A percentile compares a stretch with the other conserved stretches of the same genome.
Conservation (phyloP, 2,888 invertebrate species). For the Coleophora flavipennella region DNA sequence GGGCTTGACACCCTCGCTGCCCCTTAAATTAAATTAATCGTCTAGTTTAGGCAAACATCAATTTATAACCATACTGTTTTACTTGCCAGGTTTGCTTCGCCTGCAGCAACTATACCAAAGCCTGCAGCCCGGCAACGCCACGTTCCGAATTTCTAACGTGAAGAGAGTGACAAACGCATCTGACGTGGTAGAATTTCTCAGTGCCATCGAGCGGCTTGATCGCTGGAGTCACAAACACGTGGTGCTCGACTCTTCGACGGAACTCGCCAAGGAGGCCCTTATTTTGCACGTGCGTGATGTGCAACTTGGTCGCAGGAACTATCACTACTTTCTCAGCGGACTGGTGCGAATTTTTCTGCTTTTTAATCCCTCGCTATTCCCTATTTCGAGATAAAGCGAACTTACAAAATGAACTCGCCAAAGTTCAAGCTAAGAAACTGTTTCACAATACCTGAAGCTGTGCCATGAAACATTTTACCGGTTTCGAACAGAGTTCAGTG, state of each 20-base stretch:
- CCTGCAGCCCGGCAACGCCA: constrained; percentile 84
- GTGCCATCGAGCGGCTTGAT: constrained; percentile 83
- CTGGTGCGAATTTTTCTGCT: constrained; percentile 84
- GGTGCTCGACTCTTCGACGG: constrained; percentile 88
- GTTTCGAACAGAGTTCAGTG: no score
- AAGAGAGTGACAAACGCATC: constrained; percentile 86
- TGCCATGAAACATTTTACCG: no score
- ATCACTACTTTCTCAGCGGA: constrained; percentile 92
- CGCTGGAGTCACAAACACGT: constrained; percentile 91
- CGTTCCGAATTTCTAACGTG: constrained; percentile 89
- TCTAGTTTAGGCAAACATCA: background rate
- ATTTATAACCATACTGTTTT: background rate
- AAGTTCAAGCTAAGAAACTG: no score
- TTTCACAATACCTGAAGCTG: no score
- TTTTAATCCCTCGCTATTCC: background rate
- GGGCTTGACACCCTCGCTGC: no score
- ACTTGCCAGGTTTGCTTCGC: constrained; percentile 82
- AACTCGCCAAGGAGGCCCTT: constrained; percentile 89
- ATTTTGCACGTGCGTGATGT: constrained; percentile 90
- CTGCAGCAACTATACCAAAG: constrained; percentile 94
- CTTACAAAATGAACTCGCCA: no score
- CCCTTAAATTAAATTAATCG: no score
- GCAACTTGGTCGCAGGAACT: constrained; percentile 87
- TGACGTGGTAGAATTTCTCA: constrained; percentile 87
- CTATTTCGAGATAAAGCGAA: no score